Percentiles rank a stretch among this genome's conserved stretches.
Evolutionary conservation across 1,140 invertebrate species (phyloP).

Genomic region (Philotrypesis tridentata): DNA sequence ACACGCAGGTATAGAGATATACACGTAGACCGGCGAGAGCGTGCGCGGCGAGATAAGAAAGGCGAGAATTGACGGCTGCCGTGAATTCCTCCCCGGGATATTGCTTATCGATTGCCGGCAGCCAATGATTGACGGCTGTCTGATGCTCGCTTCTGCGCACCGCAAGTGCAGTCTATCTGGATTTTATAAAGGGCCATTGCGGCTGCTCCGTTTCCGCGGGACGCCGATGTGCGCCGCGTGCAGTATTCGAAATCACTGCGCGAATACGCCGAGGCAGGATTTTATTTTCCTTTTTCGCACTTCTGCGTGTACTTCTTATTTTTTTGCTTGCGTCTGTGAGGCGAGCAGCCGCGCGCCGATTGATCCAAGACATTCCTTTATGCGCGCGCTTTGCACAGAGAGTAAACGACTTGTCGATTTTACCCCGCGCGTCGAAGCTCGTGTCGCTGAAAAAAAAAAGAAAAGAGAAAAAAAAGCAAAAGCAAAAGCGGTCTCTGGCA

Average conservation of each 20-base stretch:
- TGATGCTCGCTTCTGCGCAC: not conserved
- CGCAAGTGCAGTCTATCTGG: not conserved
- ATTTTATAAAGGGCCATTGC: not conserved
- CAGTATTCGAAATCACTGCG: no score
- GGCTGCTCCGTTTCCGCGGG: not conserved
- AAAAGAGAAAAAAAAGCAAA: no score
- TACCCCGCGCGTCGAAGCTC: not conserved
- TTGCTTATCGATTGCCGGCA: slow-evolving; percentile 44
- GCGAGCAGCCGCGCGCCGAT: no score
- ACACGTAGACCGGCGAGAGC: no score
- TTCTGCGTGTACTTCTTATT: no score
- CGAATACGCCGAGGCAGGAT: no score
- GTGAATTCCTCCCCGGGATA: not conserved
- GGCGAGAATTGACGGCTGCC: slow-evolving; percentile 20
- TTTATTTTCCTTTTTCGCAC: no score
- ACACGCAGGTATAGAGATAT: not conserved
- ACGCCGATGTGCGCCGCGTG: no score
- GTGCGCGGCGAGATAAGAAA: slow-evolving; percentile 32
- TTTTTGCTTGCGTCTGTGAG: no score
- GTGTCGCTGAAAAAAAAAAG: no score
- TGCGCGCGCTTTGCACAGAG: no score
- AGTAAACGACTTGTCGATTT: not conserved
- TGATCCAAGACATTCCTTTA: no score
- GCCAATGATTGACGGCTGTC: slow-evolving; percentile 28
- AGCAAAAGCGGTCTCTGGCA: slow-evolving; percentile 9